Percentiles rank a stretch among this genome's conserved stretches.
phyloP scores from a whole-genome alignment of 1,140 invertebrate genomes.

The Heliothis subflexa region DNA sequence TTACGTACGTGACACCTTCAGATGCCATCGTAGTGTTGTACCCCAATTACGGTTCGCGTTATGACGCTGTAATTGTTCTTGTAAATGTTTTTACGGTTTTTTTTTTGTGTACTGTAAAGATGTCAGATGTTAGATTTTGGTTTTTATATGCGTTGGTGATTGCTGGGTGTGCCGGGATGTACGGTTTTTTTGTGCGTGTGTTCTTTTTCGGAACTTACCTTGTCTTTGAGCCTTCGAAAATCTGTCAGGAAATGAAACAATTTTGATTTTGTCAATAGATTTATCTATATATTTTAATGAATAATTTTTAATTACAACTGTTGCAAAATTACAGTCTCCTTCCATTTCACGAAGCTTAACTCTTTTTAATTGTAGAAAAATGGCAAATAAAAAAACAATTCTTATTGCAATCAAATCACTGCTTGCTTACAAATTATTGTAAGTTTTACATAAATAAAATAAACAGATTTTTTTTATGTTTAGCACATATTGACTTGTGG shows the following conservation, averaged over 20 bases:
- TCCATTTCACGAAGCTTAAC: constrained; percentile 65
- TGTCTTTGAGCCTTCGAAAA: background rate
- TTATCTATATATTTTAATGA: constrained; percentile 86
- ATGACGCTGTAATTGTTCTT: constrained; percentile 14
- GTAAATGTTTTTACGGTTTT: background rate
- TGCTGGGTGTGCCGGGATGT: constrained; percentile 4
- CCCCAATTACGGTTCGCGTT: constrained; percentile 19
- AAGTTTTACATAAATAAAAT: constrained; percentile 13
- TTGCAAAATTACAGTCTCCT: constrained; percentile 77
- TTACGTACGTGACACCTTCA: constrained; percentile 81
- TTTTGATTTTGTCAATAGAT: constrained; percentile 81
- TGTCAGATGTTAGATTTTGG: background rate
- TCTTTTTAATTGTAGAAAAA: constrained; percentile 72
- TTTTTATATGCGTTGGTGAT: too few relatives aligned
- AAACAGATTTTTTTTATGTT: background rate
- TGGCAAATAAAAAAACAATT: constrained; percentile 68
- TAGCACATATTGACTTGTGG: constrained; percentile 20
- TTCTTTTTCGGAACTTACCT: background rate
- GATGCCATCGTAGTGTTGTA: constrained; percentile 41
- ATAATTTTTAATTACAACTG: constrained; percentile 84
- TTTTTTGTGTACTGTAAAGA: background rate
- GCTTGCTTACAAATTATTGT: constrained; percentile 41
- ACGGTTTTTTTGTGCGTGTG: background rate
- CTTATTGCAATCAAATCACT: constrained; percentile 70
- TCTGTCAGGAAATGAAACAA: constrained; percentile 57